phyloP scores from a whole-genome alignment of 64 coral and sea anemone species.

The Porites australiensis region DNA sequence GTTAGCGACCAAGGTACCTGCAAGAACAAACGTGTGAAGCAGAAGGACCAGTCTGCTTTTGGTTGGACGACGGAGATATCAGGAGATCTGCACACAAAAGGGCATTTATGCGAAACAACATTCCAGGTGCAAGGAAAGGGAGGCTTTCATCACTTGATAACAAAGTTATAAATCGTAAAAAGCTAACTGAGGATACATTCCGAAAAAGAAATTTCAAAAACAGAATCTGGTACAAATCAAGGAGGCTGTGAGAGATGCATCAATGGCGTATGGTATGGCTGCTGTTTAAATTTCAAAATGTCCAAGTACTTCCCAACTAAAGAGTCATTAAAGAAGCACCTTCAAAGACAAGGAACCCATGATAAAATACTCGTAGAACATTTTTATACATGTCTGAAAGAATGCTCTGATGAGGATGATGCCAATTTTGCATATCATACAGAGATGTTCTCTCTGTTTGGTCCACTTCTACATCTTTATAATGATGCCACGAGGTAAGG shows the following conservation, averaged over 20 bases:
- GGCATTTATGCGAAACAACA: too few species aligned
- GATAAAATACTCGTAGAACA: background rate
- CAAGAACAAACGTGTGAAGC: slow-evolving; percentile 53
- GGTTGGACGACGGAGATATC: slow-evolving; percentile 55
- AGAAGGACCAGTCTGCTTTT: slow-evolving; percentile 40
- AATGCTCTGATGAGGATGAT: slow-evolving; percentile 1
- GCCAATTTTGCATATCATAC: slow-evolving; percentile 19
- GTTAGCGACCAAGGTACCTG: slow-evolving; percentile 11
- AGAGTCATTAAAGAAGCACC: background rate
- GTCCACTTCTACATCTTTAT: slow-evolving; percentile 18
- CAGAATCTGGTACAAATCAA: slow-evolving; percentile 49
- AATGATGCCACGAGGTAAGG: background rate
- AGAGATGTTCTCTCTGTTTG: slow-evolving; percentile 33
- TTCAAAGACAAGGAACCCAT: background rate
- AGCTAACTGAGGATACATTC: slow-evolving; percentile 40
- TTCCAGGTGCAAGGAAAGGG: too few species aligned
- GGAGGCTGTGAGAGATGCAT: slow-evolving; percentile 65
- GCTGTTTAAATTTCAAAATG: slow-evolving; percentile 11
- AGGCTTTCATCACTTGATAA: background rate
- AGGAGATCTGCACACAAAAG: slow-evolving; percentile 53
- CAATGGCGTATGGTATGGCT: slow-evolving; percentile 36
- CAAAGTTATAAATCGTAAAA: slow-evolving; percentile 11
- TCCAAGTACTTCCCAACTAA: slow-evolving; percentile 16
- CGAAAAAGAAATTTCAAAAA: slow-evolving; percentile 71
- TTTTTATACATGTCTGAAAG: slow-evolving; percentile 15